Conservation (phyloP, 2,113 vertebrate species). For the Odocoileus hemionus region DNA sequence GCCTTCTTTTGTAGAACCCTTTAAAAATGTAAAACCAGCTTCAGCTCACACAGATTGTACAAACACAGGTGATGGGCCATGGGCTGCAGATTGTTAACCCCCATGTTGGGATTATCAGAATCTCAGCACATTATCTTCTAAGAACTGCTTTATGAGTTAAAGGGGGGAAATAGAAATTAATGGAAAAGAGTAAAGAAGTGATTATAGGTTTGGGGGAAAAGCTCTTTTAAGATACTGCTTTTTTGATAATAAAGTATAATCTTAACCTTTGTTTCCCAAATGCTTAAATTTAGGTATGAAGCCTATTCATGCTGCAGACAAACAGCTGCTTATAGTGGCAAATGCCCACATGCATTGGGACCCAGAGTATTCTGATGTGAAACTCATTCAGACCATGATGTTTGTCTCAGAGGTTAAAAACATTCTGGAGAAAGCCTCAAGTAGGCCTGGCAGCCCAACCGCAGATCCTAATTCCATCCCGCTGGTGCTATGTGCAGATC, state of each 20-base stretch:
- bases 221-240: neutral
- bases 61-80: neutral
- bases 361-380: constrained; percentile 98
- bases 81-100: neutral
- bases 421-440: constrained; percentile 93
- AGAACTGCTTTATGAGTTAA: neutral
- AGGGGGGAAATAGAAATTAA: neutral
- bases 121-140: neutral
- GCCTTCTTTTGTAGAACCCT: neutral
- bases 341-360: constrained; percentile 99
- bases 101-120: neutral
- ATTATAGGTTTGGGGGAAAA: neutral
- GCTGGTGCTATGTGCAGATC: constrained; percentile 98
- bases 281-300: constrained; percentile 85
- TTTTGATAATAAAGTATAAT: constrained; percentile 35
- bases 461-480: constrained; percentile 92
- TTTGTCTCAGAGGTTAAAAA: constrained; percentile 98
- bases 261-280: neutral
- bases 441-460: constrained; percentile 84
- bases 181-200: neutral
- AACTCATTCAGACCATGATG: constrained; percentile 99
- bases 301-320: constrained; percentile 85
- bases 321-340: constrained; percentile 93
- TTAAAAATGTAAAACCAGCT: constrained; percentile 6
- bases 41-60: neutral